These are phyloP conservation scores for Macrophya alboannulata DNA, from an alignment of 2,888 invertebrate species.

Conservation along the genomic window DNA sequence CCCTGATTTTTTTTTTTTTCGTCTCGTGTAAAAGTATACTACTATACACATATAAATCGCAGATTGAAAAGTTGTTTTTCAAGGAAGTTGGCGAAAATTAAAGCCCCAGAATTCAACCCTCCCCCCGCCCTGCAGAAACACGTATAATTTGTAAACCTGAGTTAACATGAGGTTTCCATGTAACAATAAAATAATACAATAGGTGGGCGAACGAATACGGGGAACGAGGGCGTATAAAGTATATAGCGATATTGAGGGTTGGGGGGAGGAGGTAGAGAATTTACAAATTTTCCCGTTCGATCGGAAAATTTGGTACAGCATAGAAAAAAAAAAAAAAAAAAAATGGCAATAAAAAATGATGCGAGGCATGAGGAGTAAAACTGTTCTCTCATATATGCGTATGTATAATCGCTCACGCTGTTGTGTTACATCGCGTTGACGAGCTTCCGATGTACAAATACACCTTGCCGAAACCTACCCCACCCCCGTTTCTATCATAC, in stretches of 20 bases:
- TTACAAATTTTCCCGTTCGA: constrained; percentile 15
- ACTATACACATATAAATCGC: not conserved
- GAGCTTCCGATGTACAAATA: constrained; percentile 41
- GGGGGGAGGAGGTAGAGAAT: not conserved
- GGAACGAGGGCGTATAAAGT: not conserved
- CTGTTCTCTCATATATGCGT: not conserved
- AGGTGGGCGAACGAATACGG: not conserved
- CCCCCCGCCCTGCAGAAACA: no score
- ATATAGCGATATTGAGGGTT: no score
- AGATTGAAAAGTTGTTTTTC: constrained; percentile 13
- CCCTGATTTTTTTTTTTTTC: not conserved
- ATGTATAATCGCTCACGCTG: constrained; percentile 43
- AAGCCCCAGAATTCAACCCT: constrained; percentile 30
- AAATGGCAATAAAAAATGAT: constrained; percentile 26
- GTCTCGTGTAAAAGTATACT: not conserved
- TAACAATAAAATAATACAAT: constrained; percentile 41
- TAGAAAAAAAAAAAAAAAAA: not conserved
- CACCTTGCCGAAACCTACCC: constrained; percentile 19
- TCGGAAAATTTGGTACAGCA: not conserved
- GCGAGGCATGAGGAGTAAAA: constrained; percentile 11
- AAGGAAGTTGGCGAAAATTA: constrained; percentile 6
- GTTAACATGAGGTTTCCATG: constrained; percentile 30
- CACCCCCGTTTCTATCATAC: not conserved
- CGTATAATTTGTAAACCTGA: constrained; percentile 23
- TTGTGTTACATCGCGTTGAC: constrained; percentile 45